phyloP scores from a whole-genome alignment of 2,888 invertebrate genomes.

The Clanis bilineata region DNA sequence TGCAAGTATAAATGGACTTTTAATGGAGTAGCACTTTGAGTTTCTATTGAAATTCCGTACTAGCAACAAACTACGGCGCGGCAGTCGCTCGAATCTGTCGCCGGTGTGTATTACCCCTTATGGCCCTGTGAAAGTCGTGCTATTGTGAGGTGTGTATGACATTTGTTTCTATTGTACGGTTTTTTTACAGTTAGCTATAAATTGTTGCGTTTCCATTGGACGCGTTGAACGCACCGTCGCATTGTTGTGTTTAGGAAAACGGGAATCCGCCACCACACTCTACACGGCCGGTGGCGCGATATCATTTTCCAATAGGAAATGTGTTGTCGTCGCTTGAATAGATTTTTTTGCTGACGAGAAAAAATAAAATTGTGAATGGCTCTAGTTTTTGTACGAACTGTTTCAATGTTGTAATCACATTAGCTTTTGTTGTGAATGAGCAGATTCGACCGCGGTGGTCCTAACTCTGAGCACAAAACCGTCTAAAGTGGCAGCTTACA shows the following conservation, averaged over 20 bases:
- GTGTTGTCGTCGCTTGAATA: background rate
- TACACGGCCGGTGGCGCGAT: background rate
- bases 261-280: background rate
- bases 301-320: background rate
- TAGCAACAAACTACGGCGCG: too few species aligned
- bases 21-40: too few species aligned
- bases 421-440: background rate
- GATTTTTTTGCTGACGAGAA: background rate
- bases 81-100: background rate
- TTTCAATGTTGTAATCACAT: background rate
- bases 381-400: background rate
- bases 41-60: too few species aligned
- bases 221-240: background rate
- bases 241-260: background rate
- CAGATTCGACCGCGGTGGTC: background rate
- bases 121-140: background rate
- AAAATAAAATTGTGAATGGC: background rate
- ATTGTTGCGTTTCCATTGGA: background rate
- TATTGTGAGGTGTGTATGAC: slow-evolving; percentile 6
- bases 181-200: slow-evolving; percentile 2
- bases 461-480: background rate
- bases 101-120: background rate
- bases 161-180: slow-evolving; percentile 9
- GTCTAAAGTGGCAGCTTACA: too few species aligned
- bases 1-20: too few species aligned